Evolutionary conservation across 2,888 invertebrate genomes (phyloP).

Genomic region (Drosophila melanosoma): DNA sequence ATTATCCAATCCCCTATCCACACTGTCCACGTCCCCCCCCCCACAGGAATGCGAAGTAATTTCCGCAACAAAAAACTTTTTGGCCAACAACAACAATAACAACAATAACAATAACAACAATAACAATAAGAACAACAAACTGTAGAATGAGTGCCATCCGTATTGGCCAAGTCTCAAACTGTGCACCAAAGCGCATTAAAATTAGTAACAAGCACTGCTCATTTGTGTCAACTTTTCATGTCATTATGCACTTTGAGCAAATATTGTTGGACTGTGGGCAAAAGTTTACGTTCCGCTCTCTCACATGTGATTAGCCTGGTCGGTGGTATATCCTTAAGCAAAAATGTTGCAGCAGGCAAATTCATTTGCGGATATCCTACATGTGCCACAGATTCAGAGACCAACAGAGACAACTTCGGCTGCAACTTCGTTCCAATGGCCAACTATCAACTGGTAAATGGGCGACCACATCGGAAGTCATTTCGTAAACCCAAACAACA

Average conservation of each 20-base stretch:
- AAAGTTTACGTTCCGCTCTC: constrained; percentile 59
- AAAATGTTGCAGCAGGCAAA: constrained; percentile 63
- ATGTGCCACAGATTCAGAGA: constrained; percentile 12
- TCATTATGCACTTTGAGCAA: constrained; percentile 81
- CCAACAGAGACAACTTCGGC: constrained; percentile 20
- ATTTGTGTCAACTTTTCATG: constrained; percentile 82
- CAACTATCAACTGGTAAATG: constrained; percentile 37
- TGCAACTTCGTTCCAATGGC: constrained; percentile 39
- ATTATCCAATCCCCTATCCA: constrained; percentile 50
- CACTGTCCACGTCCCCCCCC: background rate
- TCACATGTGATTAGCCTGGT: constrained; percentile 73
- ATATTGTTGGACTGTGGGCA: constrained; percentile 67
- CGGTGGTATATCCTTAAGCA: constrained; percentile 72
- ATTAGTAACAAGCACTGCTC: constrained; percentile 81
- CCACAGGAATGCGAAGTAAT: constrained; percentile 57
- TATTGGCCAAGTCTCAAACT: constrained; percentile 30
- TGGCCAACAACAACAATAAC: constrained; percentile 38
- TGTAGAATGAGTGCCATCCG: background rate
- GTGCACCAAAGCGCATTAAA: constrained; percentile 70
- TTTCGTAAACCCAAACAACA: constrained; percentile 73
- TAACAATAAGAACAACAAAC: constrained; percentile 23
- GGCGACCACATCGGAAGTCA: constrained; percentile 67
- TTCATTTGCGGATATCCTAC: constrained; percentile 72
- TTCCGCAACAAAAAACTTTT: constrained; percentile 76
- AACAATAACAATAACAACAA: background rate